Evolutionary conservation across 2,888 invertebrate species (phyloP).

Genomic region (Lithosia quadra): DNA sequence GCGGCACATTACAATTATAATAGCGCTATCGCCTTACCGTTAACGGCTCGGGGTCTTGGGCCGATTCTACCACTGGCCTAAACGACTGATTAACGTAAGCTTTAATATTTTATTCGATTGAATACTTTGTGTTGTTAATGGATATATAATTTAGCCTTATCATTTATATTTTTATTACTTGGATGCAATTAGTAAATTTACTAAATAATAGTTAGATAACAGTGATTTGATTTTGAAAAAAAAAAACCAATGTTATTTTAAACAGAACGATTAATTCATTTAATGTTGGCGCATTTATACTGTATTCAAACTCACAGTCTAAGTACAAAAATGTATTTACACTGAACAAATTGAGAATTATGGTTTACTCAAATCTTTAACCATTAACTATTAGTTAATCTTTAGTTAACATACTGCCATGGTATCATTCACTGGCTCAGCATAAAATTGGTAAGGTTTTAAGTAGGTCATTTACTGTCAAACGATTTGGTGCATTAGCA

Average conservation of each 20-base stretch:
- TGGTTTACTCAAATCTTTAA: too few relatives aligned
- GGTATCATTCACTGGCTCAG: conserved; percentile 54
- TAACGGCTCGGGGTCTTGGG: conserved; percentile 71
- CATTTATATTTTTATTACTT: neutral
- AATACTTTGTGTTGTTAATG: neutral
- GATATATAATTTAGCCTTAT: neutral
- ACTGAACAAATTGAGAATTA: too few relatives aligned
- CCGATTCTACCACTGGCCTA: conserved; percentile 47
- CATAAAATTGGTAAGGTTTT: conserved; percentile 55
- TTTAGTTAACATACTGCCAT: conserved; percentile 4
- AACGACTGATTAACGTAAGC: conserved; percentile 35
- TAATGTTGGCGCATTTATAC: too few relatives aligned
- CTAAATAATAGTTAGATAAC: too few relatives aligned
- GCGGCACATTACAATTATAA: conserved; percentile 84
- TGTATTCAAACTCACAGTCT: too few relatives aligned
- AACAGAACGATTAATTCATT: too few relatives aligned
- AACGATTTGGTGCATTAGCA: conserved; percentile 76
- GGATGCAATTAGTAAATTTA: neutral
- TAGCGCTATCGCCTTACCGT: conserved; percentile 83
- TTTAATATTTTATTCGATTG: neutral
- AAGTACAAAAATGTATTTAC: too few relatives aligned
- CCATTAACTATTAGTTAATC: neutral
- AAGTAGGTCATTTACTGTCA: conserved; percentile 75
- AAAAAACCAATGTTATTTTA: too few relatives aligned
- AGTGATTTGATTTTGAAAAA: too few relatives aligned